phyloP scores from a whole-genome alignment of 2,797 vertebrate genomes.

The Gymnoscopelus braueri region DNA sequence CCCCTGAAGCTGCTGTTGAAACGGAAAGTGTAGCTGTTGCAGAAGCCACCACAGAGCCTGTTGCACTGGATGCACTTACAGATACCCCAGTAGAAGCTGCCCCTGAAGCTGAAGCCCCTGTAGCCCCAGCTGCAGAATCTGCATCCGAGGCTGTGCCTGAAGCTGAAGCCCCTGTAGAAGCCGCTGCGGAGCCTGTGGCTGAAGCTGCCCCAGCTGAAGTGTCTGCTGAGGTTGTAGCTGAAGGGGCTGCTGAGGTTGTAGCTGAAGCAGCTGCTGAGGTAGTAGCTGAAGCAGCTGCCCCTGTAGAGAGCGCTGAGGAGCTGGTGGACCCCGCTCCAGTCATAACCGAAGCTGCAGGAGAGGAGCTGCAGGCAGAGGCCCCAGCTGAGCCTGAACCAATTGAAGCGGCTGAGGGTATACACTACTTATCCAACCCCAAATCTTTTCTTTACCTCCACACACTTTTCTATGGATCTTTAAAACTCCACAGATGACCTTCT shows the following conservation, averaged over 20 bases:
- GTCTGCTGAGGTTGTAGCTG: not conserved
- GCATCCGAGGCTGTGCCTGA: not conserved
- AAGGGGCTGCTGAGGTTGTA: conserved; percentile 20
- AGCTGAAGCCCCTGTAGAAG: not conserved
- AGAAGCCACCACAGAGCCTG: not conserved
- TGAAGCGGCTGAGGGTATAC: conserved; percentile 66
- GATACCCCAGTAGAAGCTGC: not conserved
- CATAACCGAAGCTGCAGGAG: conserved; percentile 30
- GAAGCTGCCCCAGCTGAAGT: not conserved
- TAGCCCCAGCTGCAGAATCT: not conserved
- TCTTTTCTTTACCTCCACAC: conserved; percentile 31
- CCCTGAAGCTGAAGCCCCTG: not conserved
- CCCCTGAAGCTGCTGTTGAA: not conserved
- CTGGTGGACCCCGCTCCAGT: conserved; percentile 49
- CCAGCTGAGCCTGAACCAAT: conserved; percentile 48
- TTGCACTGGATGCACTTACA: conserved; percentile 4
- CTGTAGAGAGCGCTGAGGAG: conserved; percentile 29
- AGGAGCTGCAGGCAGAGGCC: conserved; percentile 62
- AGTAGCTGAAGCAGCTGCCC: conserved; percentile 16
- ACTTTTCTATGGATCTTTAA: conserved; percentile 44
- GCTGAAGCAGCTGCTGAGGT: not conserved
- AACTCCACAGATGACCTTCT: conserved; percentile 32
- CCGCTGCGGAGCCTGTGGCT: not conserved
- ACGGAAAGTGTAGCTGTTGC: not conserved
- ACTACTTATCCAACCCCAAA: conserved; percentile 44